A percentile compares a stretch with the other conserved stretches of the same genome.
Conservation (phyloP, 2,113 vertebrate species). For the Sapajus apella region DNA sequence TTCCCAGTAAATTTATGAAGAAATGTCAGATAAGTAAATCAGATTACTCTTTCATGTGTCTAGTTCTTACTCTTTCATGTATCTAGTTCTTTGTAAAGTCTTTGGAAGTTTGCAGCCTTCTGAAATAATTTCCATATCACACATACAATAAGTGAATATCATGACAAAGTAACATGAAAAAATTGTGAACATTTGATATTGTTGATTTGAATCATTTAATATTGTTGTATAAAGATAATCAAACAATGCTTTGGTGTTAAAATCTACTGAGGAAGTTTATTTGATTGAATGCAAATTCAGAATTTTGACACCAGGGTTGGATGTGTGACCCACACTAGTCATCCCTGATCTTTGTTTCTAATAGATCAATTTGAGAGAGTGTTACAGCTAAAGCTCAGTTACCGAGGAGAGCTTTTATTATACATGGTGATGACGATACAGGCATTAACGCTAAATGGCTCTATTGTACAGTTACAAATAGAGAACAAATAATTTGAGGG, state of each 20-base stretch:
- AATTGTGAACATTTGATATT: not conserved
- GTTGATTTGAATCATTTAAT: not conserved
- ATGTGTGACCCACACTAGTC: too few relatives aligned
- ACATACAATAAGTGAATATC: not conserved
- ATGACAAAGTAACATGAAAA: not conserved
- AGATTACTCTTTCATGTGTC: not conserved
- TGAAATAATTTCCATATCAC: not conserved
- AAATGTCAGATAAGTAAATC: not conserved
- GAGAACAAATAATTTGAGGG: not conserved
- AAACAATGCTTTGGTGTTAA: not conserved
- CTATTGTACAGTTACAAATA: not conserved
- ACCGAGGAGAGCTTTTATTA: not conserved
- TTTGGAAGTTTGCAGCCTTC: not conserved
- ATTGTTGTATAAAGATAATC: not conserved
- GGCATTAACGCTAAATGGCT: not conserved
- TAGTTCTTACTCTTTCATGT: not conserved
- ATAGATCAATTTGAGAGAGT: not conserved
- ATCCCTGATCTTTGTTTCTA: not conserved
- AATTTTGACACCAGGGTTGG: not conserved
- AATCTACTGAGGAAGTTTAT: not conserved
- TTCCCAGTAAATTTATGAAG: not conserved
- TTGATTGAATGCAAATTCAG: not conserved
- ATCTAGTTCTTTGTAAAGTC: not conserved
- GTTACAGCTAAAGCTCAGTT: not conserved
- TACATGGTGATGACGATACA: not conserved